Base-by-base conservation (phyloP, 2,888 invertebrate genomes). In the Meandrusa payeni region DNA sequence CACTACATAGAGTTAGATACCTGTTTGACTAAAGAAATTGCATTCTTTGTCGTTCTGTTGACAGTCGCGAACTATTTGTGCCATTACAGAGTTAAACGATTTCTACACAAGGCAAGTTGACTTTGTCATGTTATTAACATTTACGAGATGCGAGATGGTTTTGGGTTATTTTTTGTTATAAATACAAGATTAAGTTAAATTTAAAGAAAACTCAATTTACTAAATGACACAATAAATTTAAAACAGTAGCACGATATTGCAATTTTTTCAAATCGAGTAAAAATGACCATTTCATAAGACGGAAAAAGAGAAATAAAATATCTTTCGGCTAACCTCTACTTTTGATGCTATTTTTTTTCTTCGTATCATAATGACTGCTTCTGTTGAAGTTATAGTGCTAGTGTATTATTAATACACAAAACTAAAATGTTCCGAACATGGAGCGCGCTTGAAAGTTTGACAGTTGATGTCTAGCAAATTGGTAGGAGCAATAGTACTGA, bases 11-110 rank as follows among this genome's bases (percentile, higher is more conserved):
- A n/a, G n/a, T n/a, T n/a, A n/a, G n/a, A n/a, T n/a, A n/a, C n/a
- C 36, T 34, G 24, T 34, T 24, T 36, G 36, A 36, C 9, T 24
- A 13, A 36, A 36, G 36, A 36, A 36, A 36, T 36, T 36, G 36
- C 36, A 36, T 36, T 36, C 36, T 36, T 22, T 24, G 36, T 33
- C n/a, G 12, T 9, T 7, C 5, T 33, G 33, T 36, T 23, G 23
- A 36, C 36, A 10, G 36, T 22, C 24, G 24, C 36, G 36, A 23
- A 24, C 36, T 36, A 24, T 36, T 36, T 36, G 36, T n/a, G 15
- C 36, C 10, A 24, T 36, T 26, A 24, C 36, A 6, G 24, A 22
- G 15, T 24, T 24, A 36, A 36, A 24, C 24, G 36, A 17, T 26
- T 36, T 36, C 7, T 36, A 36, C 24, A 36, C n/a, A 20, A 20